Evolutionary conservation across 1,140 invertebrate genomes (phyloP).

Genomic region (Augochlora pura): DNA sequence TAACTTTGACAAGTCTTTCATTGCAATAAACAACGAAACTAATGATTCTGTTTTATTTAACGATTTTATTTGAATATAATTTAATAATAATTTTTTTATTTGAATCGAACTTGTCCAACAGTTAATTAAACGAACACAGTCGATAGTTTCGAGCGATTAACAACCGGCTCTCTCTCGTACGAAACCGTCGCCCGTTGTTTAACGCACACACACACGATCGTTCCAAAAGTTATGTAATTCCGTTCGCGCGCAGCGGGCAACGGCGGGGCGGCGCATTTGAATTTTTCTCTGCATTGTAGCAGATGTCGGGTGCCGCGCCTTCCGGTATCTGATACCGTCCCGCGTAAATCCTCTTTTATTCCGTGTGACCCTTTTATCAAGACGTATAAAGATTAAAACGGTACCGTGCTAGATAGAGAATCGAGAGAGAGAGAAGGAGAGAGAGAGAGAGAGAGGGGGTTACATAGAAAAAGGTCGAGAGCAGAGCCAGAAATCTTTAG

Average conservation of each 20-base stretch:
- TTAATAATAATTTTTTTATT: too few species aligned
- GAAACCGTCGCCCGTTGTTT: not conserved
- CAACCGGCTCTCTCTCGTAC: not conserved
- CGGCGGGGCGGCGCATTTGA: too few species aligned
- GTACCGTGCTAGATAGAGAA: not conserved
- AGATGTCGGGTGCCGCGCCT: not conserved
- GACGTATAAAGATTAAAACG: conserved; percentile 13
- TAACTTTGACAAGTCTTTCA: too few species aligned
- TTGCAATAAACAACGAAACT: too few species aligned
- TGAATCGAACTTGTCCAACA: too few species aligned
- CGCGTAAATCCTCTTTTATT: conserved; percentile 24
- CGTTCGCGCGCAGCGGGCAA: too few species aligned
- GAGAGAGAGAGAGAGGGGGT: too few species aligned
- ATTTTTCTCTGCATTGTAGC: not conserved
- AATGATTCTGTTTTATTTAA: too few species aligned
- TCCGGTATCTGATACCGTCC: not conserved
- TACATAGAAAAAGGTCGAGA: not conserved
- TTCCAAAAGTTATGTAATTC: not conserved
- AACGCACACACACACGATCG: too few species aligned
- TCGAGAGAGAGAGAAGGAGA: too few species aligned
- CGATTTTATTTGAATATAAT: too few species aligned
- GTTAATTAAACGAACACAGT: not conserved
- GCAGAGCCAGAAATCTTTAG: conserved; percentile 30
- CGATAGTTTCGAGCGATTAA: not conserved
- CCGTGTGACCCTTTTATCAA: not conserved